These are phyloP conservation scores for Callopanchax toddi DNA, from an alignment of 2,113 vertebrate species.

Conservation along the genomic window DNA sequence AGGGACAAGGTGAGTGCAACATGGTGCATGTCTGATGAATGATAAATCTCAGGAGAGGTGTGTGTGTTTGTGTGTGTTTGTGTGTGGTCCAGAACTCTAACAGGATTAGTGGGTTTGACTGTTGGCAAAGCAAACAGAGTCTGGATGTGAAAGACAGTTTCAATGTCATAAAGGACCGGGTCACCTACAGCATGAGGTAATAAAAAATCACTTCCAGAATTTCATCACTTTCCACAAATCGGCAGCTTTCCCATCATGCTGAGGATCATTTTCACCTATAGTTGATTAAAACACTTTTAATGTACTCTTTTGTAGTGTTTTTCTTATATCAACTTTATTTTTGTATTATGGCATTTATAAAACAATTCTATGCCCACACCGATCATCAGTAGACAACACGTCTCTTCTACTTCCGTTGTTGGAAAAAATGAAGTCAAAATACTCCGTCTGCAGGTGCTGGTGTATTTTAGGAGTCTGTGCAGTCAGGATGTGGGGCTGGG, in stretches of 20 bases:
- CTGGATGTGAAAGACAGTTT: slow-evolving; percentile 28
- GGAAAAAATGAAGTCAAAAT: no score
- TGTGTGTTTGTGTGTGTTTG: slow-evolving; percentile 25
- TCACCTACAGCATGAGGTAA: slow-evolving; percentile 43
- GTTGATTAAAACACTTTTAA: no score
- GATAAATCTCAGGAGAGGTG: slow-evolving; percentile 5
- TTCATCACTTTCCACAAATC: slow-evolving; percentile 15
- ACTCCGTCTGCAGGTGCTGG: no score
- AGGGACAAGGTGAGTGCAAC: background rate
- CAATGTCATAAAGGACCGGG: slow-evolving; percentile 56
- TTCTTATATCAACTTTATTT: no score
- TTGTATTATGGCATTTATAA: no score
- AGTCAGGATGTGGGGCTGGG: no score
- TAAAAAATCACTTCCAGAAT: slow-evolving; percentile 3
- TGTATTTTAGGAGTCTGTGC: no score
- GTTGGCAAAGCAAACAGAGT: slow-evolving; percentile 72
- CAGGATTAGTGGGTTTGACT: slow-evolving; percentile 65
- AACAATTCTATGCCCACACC: no score
- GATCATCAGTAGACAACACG: no score
- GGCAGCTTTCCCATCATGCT: background rate
- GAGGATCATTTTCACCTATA: no score
- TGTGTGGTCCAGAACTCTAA: slow-evolving; percentile 64
- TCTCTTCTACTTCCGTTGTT: no score
- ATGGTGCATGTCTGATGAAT: background rate
- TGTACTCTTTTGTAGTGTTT: no score